Evolutionary conservation across 2,888 invertebrate species (phyloP).

Genomic region (Digitonthophagus gazella): DNA sequence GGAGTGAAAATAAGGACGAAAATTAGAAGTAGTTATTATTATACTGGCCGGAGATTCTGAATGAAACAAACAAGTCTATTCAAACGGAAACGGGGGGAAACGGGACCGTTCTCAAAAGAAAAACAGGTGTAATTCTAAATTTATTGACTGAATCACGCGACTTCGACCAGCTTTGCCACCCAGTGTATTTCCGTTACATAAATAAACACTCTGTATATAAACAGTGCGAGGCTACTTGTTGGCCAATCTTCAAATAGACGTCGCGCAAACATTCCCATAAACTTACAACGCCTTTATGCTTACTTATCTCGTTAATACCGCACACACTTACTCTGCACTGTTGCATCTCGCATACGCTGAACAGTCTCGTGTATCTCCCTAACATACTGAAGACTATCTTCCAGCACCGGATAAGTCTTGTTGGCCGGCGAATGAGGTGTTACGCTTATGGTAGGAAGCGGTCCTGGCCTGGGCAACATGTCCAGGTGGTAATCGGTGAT

Average conservation of each 20-base stretch:
- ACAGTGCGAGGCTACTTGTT: background rate
- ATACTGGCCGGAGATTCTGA: background rate
- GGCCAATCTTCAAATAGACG: background rate
- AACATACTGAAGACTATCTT: slow-evolving; percentile 74
- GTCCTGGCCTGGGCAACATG: slow-evolving; percentile 46
- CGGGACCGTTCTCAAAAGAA: background rate
- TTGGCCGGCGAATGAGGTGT: slow-evolving; percentile 84
- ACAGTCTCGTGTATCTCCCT: slow-evolving; percentile 73
- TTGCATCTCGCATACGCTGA: slow-evolving; percentile 72
- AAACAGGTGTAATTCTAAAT: background rate
- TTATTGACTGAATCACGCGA: background rate
- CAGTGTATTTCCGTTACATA: background rate
- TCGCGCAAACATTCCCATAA: background rate
- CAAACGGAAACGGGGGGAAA: background rate
- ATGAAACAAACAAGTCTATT: slow-evolving; percentile 1
- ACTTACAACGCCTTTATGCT: background rate
- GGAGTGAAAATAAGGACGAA: background rate
- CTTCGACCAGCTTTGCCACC: background rate
- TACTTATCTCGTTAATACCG: too few relatives aligned
- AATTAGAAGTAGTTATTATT: background rate
- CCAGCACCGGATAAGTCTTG: slow-evolving; percentile 65
- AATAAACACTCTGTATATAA: background rate
- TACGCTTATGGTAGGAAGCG: slow-evolving; percentile 79
- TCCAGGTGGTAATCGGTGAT: slow-evolving; percentile 63
- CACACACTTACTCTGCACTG: slow-evolving; percentile 48